A percentile compares a stretch with the other conserved stretches of the same genome.
Evolutionary conservation across 2,888 invertebrate species (phyloP).

Genomic region (Eupeodes latifasciatus): DNA sequence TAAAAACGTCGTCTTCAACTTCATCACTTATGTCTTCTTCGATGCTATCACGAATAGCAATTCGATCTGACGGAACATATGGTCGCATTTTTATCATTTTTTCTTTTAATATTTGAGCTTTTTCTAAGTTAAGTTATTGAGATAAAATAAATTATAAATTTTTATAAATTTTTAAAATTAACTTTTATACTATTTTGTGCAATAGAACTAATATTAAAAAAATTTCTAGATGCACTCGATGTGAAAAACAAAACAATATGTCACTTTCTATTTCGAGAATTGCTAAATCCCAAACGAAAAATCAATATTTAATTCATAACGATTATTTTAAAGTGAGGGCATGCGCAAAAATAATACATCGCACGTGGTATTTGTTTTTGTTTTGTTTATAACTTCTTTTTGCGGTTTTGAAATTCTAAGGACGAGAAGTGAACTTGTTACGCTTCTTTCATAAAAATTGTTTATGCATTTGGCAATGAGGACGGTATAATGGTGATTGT

Average conservation of each 20-base stretch:
- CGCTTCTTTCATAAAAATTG: conserved; percentile 44
- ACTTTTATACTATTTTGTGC: conserved; percentile 1
- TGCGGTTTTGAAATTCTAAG: neutral
- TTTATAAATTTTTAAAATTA: neutral
- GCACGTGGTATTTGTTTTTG: conserved; percentile 65
- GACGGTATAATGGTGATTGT: neutral
- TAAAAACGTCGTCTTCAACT: conserved; percentile 91
- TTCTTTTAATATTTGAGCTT: conserved; percentile 26
- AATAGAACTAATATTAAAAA: conserved; percentile 33
- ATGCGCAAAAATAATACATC: conserved; percentile 53
- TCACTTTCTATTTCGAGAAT: conserved; percentile 53
- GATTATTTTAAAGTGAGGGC: conserved; percentile 37
- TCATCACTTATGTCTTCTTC: conserved; percentile 90
- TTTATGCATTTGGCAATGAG: neutral
- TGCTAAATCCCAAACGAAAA: conserved; percentile 57
- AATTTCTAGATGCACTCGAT: conserved; percentile 46
- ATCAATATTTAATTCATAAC: conserved; percentile 76
- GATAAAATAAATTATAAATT: neutral
- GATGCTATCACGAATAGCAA: conserved; percentile 88
- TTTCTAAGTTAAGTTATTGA: neutral
- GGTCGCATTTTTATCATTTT: conserved; percentile 85
- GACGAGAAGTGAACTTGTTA: conserved; percentile 55
- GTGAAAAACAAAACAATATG: conserved; percentile 54
- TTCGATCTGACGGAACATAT: conserved; percentile 87
- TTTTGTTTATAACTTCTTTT: conserved; percentile 59